These are phyloP conservation scores for Mormyrus hasselquistii DNA, from an alignment of 2,797 vertebrate genomes.

Conservation along the genomic window DNA sequence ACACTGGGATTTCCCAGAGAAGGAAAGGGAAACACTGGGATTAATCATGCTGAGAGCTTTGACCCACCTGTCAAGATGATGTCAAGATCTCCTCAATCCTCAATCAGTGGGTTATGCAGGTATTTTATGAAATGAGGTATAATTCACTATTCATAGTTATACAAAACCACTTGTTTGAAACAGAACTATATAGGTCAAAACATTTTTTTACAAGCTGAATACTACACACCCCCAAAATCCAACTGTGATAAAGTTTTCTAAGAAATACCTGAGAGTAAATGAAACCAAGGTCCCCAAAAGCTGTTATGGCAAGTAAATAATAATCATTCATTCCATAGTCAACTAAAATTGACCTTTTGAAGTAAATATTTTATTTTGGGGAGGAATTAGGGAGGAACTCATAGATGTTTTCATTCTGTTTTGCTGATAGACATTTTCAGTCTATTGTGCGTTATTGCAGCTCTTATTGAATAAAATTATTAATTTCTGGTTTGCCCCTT, in stretches of 20 bases:
- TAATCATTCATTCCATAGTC: neutral
- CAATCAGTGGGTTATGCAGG: neutral
- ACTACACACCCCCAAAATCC: neutral
- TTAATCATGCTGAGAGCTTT: neutral
- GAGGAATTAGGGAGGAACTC: neutral
- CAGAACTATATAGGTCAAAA: neutral
- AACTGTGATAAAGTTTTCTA: neutral
- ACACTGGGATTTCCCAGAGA: neutral
- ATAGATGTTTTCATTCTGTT: neutral
- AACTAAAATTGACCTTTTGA: neutral
- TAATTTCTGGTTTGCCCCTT: neutral
- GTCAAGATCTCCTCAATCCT: neutral
- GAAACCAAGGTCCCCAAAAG: neutral
- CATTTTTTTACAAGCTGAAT: neutral
- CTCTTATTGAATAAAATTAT: neutral
- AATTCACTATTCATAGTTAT: neutral
- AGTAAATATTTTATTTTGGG: neutral
- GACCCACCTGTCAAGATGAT: neutral
- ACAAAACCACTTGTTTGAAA: neutral
- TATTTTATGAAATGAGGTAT: neutral
- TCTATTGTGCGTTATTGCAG: neutral
- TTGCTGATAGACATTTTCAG: neutral
- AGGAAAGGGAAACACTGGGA: neutral
- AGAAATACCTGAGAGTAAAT: neutral
- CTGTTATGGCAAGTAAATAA: neutral